Evolutionary conservation across 2,888 invertebrate genomes (phyloP).

Genomic region (Epiblema foenella): DNA sequence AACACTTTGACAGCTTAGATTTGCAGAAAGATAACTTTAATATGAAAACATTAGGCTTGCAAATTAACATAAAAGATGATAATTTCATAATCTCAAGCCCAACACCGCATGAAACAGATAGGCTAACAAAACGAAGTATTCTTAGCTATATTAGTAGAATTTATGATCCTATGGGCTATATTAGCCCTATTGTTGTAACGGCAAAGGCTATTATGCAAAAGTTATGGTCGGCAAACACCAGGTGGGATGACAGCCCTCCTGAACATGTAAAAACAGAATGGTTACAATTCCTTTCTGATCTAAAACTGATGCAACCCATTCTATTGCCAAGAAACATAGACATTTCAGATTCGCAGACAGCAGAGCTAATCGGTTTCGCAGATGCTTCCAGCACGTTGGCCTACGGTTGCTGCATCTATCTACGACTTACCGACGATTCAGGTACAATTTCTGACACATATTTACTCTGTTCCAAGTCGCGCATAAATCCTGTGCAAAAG

Average conservation of each 20-base stretch:
- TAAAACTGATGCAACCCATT: too few species aligned
- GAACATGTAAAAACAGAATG: too few species aligned
- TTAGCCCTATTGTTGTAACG: too few species aligned
- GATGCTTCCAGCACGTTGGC: slow-evolving; percentile 44
- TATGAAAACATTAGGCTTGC: not conserved
- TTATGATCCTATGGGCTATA: slow-evolving; percentile 1
- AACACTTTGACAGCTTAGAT: slow-evolving; percentile 5
- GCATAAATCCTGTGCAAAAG: too few species aligned
- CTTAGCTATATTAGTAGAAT: slow-evolving; percentile 6
- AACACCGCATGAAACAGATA: not conserved
- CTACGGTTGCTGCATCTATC: slow-evolving; percentile 46
- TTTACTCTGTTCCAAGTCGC: too few species aligned
- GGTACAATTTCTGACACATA: too few species aligned
- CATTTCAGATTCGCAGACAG: too few species aligned
- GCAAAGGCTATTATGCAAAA: too few species aligned
- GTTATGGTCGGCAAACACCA: too few species aligned
- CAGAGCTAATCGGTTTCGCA: slow-evolving; percentile 44
- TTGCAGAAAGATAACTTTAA: slow-evolving; percentile 6
- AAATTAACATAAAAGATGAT: slow-evolving; percentile 10
- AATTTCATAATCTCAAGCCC: slow-evolving; percentile 8
- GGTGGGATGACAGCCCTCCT: too few species aligned
- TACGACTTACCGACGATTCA: slow-evolving; percentile 26
- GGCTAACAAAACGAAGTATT: not conserved
- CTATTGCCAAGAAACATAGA: too few species aligned
- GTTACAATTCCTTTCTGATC: too few species aligned